Conservation (phyloP, 2,888 invertebrate species). For the Beris morrisii region DNA sequence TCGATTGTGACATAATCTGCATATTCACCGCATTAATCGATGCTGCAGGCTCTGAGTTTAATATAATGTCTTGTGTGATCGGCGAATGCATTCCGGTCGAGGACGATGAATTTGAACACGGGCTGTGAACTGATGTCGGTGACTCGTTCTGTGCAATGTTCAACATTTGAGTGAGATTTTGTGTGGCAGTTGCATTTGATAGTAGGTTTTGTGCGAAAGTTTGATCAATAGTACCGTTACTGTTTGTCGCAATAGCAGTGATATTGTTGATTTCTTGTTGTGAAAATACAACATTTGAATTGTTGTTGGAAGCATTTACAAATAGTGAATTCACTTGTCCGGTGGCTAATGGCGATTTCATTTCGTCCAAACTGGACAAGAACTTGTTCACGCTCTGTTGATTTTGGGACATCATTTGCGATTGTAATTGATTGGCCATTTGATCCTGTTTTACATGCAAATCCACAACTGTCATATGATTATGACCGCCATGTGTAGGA, state of each 20-base stretch:
- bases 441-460: conserved; percentile 61
- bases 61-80: conserved; percentile 54
- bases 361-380: conserved; percentile 59
- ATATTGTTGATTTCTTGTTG: conserved; percentile 27
- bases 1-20: conserved; percentile 41
- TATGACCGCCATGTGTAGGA: conserved; percentile 42
- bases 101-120: conserved; percentile 53
- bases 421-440: conserved; percentile 55
- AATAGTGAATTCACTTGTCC: conserved; percentile 2
- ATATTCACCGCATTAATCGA: conserved; percentile 48
- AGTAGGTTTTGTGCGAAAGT: conserved; percentile 32
- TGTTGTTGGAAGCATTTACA: conserved; percentile 1
- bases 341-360: conserved; percentile 2
- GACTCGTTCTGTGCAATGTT: conserved; percentile 44
- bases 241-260: conserved; percentile 21
- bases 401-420: conserved; percentile 53
- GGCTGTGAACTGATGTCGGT: conserved; percentile 50
- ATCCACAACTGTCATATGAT: conserved; percentile 52
- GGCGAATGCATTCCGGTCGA: conserved; percentile 50
- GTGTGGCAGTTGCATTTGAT: conserved; percentile 16
- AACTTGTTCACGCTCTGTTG: conserved; percentile 64
- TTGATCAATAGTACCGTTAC: conserved; percentile 27
- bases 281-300: conserved; percentile 32
- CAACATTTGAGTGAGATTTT: conserved; percentile 45
- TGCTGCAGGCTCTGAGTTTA: conserved; percentile 53